phyloP scores from a whole-genome alignment of 2,113 vertebrate genomes.

The Vicugna pacos region DNA sequence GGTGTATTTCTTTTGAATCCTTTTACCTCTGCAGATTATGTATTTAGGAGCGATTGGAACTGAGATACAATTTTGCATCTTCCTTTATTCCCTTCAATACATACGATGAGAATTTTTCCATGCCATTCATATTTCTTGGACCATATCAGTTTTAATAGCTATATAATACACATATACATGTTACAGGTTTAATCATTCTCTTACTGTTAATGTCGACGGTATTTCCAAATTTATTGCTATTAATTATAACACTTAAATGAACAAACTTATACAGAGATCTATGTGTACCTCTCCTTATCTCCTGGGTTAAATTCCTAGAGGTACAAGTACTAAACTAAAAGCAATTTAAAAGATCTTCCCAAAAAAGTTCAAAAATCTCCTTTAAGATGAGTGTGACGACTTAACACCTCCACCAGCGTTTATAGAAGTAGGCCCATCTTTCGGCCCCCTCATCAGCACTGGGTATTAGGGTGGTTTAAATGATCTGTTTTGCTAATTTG shows the following conservation, averaged over 20 bases:
- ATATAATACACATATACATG: background rate
- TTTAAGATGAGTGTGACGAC: background rate
- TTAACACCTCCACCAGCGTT: background rate
- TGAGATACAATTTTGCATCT: background rate
- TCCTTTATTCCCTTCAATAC: background rate
- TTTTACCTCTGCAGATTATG: background rate
- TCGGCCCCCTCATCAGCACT: background rate
- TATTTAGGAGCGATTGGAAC: background rate
- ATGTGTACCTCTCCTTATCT: background rate
- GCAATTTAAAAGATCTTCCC: slow-evolving; percentile 7
- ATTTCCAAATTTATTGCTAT: background rate
- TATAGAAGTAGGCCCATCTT: background rate
- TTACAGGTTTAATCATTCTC: background rate
- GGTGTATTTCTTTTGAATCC: background rate
- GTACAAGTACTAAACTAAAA: background rate
- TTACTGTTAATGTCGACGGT: background rate
- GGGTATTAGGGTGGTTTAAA: background rate
- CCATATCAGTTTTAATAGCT: background rate
- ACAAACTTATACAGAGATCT: background rate
- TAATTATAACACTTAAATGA: background rate
- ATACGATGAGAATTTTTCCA: background rate
- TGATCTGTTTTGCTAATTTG: background rate
- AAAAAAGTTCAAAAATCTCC: background rate
- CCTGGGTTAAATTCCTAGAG: slow-evolving; percentile 35
- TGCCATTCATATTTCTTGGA: slow-evolving; percentile 13